Conservation (phyloP, 2,888 invertebrate genomes). For the Apodemia zela region DNA sequence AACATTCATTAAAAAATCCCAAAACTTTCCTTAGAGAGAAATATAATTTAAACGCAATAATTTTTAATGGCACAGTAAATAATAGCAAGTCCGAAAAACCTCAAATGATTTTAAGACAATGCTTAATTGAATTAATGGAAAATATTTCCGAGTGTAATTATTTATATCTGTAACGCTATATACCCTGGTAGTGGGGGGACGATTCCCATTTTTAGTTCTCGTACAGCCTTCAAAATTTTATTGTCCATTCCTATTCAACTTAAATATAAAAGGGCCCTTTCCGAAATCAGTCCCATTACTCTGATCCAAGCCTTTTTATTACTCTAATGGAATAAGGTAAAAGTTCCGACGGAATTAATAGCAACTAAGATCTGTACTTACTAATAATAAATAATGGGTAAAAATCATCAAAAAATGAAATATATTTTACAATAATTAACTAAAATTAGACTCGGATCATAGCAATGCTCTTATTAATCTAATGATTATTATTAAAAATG, state of each 20-base stretch:
- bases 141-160: conserved; percentile 3
- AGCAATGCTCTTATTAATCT: conserved; percentile 5
- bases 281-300: conserved; percentile 14
- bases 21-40: background rate
- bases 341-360: conserved; percentile 6
- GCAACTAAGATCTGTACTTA: background rate
- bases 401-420: background rate
- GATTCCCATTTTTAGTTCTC: conserved; percentile 56
- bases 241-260: conserved; percentile 58
- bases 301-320: background rate
- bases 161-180: conserved; percentile 48
- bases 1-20: background rate
- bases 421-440: background rate
- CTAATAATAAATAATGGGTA: background rate
- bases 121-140: background rate
- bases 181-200: conserved; percentile 74
- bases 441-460: conserved; percentile 10
- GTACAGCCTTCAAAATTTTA: conserved; percentile 72
- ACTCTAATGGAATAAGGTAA: background rate
- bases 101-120: conserved; percentile 14
- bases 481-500: background rate
- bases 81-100: background rate
- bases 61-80: background rate
- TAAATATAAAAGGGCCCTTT: conserved; percentile 19
- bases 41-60: background rate